phyloP scores from a whole-genome alignment of 2,888 invertebrate genomes.

The Girardia tigrina region DNA sequence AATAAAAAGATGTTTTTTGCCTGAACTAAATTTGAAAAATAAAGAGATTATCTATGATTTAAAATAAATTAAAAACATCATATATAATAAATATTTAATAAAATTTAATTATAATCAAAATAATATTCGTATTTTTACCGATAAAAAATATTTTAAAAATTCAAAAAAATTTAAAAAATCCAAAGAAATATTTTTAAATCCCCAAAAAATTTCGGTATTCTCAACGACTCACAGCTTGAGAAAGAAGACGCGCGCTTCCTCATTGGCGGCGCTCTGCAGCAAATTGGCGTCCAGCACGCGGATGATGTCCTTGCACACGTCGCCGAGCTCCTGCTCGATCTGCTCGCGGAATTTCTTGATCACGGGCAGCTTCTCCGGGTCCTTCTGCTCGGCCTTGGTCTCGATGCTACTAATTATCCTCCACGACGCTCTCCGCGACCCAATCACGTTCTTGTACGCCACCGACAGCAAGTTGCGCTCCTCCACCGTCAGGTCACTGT shows the following conservation, averaged over 20 bases:
- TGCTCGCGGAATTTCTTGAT: constrained; percentile 34
- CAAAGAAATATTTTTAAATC: too few species aligned
- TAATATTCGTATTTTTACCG: too few species aligned
- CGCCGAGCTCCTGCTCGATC: constrained; percentile 33
- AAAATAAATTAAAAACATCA: too few species aligned
- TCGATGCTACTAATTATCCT: constrained; percentile 36
- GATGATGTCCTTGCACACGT: constrained; percentile 36
- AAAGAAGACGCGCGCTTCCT: constrained; percentile 35
- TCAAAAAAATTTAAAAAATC: too few species aligned
- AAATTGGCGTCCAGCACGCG: constrained; percentile 33
- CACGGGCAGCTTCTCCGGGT: constrained; percentile 27
- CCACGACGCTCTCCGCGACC: constrained; percentile 36
- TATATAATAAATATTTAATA: too few species aligned
- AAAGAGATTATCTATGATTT: too few species aligned
- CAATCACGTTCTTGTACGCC: constrained; percentile 37
- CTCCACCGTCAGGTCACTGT: constrained; percentile 35
- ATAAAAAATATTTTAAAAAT: too few species aligned
- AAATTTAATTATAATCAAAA: too few species aligned
- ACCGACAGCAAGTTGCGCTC: constrained; percentile 35
- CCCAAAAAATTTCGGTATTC: neutral
- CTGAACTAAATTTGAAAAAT: too few species aligned
- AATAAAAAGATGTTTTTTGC: too few species aligned
- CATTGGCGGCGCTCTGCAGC: constrained; percentile 32
- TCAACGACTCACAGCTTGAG: constrained; percentile 31
- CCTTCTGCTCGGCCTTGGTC: constrained; percentile 36